Base-by-base conservation (phyloP, 1,140 invertebrate species). In the Drosophila tani region DNA sequence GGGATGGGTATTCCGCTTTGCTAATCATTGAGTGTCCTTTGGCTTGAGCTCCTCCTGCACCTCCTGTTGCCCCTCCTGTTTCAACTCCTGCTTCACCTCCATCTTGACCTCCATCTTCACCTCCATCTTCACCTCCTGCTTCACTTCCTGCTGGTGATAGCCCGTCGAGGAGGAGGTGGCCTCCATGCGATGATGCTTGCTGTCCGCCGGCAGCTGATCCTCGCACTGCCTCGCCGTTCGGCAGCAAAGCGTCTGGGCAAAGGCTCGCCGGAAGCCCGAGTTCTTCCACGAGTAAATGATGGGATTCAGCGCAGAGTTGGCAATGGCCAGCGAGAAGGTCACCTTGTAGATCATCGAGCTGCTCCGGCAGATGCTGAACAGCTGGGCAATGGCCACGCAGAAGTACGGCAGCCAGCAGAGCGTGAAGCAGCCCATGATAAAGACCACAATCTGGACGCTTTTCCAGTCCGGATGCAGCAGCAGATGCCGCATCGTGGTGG, bases 281-380 rank as follows among this genome's bases (percentile, higher is more conserved):
- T 96, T 97, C 92, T 97, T 97, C 96, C 96, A 97, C 12, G 96
- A 96, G 92, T 97, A 97, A 76, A 97, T 96, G 15, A 97, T 92
- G 2, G 96, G 96, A 91, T 97, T 97, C 59, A 97, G 94, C 7
- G 95, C 95, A 2, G 96, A 96, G 92, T 96, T 97, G 38, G 95
- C 94, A 86, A 96, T 95, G 5, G 96, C 96, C 47, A 97, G 93
- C 3, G 95, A 95, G 62, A 96, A 96, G 19, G 95, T 94, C 1
- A 94, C 92, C 78, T 96, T 95, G 92, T 96, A 96, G 27, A 95
- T 92, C 45, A 95, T 92, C 27, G 94, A 93, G 38, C 86, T 92
- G 66, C 93, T 94, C 66, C 94, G 93, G 45, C 93, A 91, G 1
- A 93, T 84, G 21, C 94, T 93, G 32, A 95, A 93, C 35, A 95